Evolutionary conservation across 2,113 vertebrate genomes (phyloP), one percentile per base, ranked within the genome.

Genomic region (Pandion haliaetus): DNA sequence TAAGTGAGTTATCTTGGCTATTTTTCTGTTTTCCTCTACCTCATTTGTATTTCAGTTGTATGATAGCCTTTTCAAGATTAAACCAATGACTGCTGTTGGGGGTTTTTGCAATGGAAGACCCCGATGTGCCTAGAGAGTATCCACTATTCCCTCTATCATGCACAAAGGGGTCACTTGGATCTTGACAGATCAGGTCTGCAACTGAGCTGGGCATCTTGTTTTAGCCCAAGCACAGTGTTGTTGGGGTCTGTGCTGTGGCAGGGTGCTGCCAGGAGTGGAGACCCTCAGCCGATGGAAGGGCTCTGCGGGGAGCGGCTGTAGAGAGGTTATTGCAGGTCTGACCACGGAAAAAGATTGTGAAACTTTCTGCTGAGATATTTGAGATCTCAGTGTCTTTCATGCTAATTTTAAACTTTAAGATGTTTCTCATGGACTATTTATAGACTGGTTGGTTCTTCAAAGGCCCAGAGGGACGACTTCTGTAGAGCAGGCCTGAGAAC

Each of bases 381-480:
- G 73, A 52, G 84, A 40, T 47, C 42, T 74, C 38, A 5, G 17
- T 18, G 52, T 2, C 28, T 55, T 71, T 44, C 21, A 0, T 25
- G 40, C 73, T 91, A 87, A 82, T 87, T 93, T 96, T 94, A 94
- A 87, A 61, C 73, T 82, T n/a, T 8, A 38, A 55, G 62, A 89
- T 57, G 44, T 94, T 97, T 96, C 87, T 93, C 88, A 93, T 67
- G 80, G 77, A 3, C 65, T 95, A 24, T 97, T 92, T 92, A 74
- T 82, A 79, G 61, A 21, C 11, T 34, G 29, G 20, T 28, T 96
- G 71, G 44, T 59, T 74, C 25, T 52, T 83, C 58, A 36, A 18
- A 82, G 72, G 61, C 52, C 94, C 88, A 67, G 65, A 59, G 88
- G 86, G 94, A 93, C 12, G 0, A 7, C 4, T n/a, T 82, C 62